Evolutionary conservation across 2,888 invertebrate species (phyloP).

Genomic region (Salpingus planirostris): DNA sequence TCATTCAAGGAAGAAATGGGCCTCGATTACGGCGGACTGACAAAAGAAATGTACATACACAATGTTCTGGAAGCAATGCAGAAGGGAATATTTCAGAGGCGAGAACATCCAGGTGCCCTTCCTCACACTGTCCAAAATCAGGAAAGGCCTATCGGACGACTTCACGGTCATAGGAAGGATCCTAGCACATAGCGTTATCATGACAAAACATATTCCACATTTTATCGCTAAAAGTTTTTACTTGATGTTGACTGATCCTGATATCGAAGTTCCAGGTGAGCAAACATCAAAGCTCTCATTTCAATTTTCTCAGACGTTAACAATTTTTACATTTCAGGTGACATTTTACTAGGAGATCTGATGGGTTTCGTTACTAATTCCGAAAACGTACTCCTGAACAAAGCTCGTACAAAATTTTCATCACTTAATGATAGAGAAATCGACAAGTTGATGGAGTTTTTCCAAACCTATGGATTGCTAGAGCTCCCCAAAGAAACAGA

Average conservation of each 20-base stretch:
- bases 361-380: not conserved
- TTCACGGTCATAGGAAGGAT: conserved; percentile 2
- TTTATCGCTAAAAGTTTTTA: conserved; percentile 1
- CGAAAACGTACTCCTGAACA: conserved; percentile 1
- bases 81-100: conserved; percentile 1
- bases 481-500: conserved; percentile 1
- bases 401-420: no score
- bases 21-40: not conserved
- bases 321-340: not conserved
- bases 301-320: no score
- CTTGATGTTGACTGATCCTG: not conserved
- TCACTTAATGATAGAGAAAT: conserved; percentile 1
- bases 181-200: conserved; percentile 2
- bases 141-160: not conserved
- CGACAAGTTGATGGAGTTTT: conserved; percentile 1
- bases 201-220: conserved; percentile 1
- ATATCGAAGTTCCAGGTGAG: not conserved
- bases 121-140: conserved; percentile 1
- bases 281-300: no score
- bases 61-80: conserved; percentile 1
- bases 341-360: conserved; percentile 1
- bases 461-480: conserved; percentile 3
- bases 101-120: conserved; percentile 1
- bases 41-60: not conserved
- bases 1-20: not conserved